Conservation (phyloP, 2,113 vertebrate species). For the Corydoras sp. region DNA sequence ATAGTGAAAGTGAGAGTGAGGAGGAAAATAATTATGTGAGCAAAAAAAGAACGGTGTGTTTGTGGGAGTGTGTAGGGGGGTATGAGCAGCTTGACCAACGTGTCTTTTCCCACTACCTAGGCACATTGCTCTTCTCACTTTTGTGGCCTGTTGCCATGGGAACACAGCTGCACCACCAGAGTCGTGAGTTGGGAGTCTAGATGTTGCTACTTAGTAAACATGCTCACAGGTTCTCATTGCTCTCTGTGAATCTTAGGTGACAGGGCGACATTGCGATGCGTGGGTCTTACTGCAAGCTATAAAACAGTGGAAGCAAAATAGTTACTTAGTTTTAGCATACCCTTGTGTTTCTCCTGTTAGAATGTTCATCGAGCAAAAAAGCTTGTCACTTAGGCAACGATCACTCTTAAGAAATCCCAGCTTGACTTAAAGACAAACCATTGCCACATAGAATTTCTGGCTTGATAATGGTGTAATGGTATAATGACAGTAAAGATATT, state of each 20-base stretch:
- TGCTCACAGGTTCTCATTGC: constrained; percentile 29
- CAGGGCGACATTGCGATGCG: background rate
- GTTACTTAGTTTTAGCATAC: background rate
- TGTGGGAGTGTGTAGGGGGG: background rate
- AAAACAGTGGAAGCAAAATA: constrained; percentile 9
- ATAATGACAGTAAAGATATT: too few relatives aligned
- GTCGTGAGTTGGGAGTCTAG: constrained; percentile 41
- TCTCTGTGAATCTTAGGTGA: constrained; percentile 29
- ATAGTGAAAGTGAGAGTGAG: constrained; percentile 3
- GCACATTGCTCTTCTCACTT: constrained; percentile 41
- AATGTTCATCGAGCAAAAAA: too few relatives aligned
- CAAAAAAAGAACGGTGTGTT: constrained; percentile 12
- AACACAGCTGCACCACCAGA: constrained; percentile 45
- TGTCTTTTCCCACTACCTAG: constrained; percentile 33
- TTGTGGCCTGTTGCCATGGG: constrained; percentile 46
- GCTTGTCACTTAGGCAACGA: too few relatives aligned
- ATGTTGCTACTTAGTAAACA: constrained; percentile 46
- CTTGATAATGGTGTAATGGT: too few relatives aligned
- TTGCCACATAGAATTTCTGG: too few relatives aligned
- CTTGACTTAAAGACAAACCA: too few relatives aligned
- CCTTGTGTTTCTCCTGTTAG: background rate
- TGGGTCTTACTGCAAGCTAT: background rate
- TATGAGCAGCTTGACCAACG: constrained; percentile 18
- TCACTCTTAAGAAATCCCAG: too few relatives aligned
- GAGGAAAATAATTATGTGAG: background rate